Base-by-base conservation (phyloP, 1,140 invertebrate genomes). In the Bombus vancouverensis region DNA sequence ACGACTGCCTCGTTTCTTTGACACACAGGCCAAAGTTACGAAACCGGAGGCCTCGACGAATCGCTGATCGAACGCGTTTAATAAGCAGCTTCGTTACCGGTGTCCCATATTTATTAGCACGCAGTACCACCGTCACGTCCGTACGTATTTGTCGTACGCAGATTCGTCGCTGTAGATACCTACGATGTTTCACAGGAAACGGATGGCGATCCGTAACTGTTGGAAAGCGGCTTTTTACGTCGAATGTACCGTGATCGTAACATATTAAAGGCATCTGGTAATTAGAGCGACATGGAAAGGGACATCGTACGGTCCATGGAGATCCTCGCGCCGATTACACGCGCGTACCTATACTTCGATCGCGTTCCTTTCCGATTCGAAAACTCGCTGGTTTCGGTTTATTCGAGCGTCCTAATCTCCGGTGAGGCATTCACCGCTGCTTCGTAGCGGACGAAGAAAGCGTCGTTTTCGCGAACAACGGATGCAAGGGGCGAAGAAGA, bases 201-300 rank as follows among this genome's bases (percentile, higher is more conserved):
- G 75, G 68, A 71, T 44, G n/a, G 25, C 32, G 37, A 57, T 68
- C 57, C 68, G n/a, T 53, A 72, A 72, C 13, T 44, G 62, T 9
- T 71, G 47, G 65, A 59, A 71, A 78, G 25, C 47, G 32, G 57
- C 10, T 72, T 73, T 79, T 79, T 47, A 59, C 59, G 47, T 39
- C 44, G 66, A 37, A 57, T 62, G 66, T 66, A 39, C 9, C 6
- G 25, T 32, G 66, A 71, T 47, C 25, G 65, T 25, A 53, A 12
- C 57, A 3, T 28, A 37, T 34, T 28, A 13, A n/a, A 70, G 3
- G 75, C 37, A 44, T 72, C 32, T 22, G 42, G 71, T 65, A 84
- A 84, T 84, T 79, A 62, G 82, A 84, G 47, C 76, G 75, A 79
- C 65, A 32, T 39, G 66, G 65, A 44, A 84, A 71, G 37, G 44